These are phyloP conservation scores for Anisognathus igniventris DNA, from an alignment of 2,797 vertebrate species.

Conservation along the genomic window DNA sequence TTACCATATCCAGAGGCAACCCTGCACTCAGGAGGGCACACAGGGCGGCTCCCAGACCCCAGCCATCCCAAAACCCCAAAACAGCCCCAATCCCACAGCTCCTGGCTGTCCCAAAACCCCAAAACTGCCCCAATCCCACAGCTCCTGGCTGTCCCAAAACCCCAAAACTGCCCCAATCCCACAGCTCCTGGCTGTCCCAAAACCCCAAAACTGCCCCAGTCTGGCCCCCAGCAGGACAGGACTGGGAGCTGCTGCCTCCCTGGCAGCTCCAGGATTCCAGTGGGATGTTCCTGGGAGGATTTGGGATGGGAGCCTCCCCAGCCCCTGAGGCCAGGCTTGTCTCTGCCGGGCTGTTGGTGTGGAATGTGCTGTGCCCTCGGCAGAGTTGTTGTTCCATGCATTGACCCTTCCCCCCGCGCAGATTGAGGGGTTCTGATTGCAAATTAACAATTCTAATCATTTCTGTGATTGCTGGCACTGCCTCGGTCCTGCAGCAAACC, in stretches of 20 bases:
- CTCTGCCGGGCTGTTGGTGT: conserved; percentile 62
- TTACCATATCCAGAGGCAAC: conserved; percentile 75
- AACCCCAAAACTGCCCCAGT: neutral
- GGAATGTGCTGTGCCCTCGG: conserved; percentile 11
- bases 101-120: neutral
- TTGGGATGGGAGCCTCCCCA: neutral
- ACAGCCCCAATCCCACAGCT: too few species aligned
- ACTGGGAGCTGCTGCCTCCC: neutral
- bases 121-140: neutral
- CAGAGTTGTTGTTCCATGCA: neutral
- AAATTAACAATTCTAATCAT: neutral
- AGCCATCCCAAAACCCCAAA: neutral
- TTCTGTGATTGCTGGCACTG: neutral
- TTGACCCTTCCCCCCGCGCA: neutral
- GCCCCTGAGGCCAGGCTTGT: conserved; percentile 55
- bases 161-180: neutral
- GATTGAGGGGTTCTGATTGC: neutral
- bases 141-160: neutral
- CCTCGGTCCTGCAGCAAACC: neutral
- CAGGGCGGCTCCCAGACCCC: neutral
- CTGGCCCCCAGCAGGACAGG: fast-evolving
- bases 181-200: too few species aligned
- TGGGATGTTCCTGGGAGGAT: neutral
- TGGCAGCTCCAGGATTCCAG: neutral
- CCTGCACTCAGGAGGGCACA: conserved; percentile 33